Evolutionary conservation across 2,797 vertebrate species (phyloP).

Genomic region (Hippopotamyrus pictus): DNA sequence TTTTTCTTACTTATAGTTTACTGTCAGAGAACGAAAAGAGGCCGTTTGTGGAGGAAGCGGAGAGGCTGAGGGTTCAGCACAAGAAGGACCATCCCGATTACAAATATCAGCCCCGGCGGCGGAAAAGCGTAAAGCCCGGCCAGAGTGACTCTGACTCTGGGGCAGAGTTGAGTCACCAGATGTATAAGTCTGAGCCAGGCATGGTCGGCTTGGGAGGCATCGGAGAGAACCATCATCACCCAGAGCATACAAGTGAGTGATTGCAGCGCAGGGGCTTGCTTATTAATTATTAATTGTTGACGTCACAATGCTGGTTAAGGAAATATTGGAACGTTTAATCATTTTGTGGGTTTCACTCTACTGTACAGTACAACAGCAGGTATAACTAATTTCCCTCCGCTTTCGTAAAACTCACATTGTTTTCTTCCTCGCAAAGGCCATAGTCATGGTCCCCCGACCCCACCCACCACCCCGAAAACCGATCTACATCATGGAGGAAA

Average conservation of each 20-base stretch:
- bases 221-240: slow-evolving; percentile 56
- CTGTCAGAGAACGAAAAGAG: slow-evolving; percentile 91
- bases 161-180: slow-evolving; percentile 71
- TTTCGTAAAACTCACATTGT: not conserved
- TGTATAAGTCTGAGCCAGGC: slow-evolving; percentile 60
- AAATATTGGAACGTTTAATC: not conserved
- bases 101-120: slow-evolving; percentile 90
- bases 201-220: slow-evolving; percentile 49
- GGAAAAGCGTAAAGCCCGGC: slow-evolving; percentile 87
- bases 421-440: slow-evolving; percentile 58
- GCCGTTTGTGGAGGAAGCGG: slow-evolving; percentile 93
- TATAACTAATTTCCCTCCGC: not conserved
- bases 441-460: slow-evolving; percentile 77
- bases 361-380: not conserved
- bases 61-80: slow-evolving; percentile 90
- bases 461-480: slow-evolving; percentile 79
- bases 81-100: slow-evolving; percentile 99
- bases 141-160: slow-evolving; percentile 85
- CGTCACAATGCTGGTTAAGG: not conserved
- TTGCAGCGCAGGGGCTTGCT: slow-evolving; percentile 29
- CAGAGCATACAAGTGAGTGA: slow-evolving; percentile 62
- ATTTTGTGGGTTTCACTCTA: not conserved
- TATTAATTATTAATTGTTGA: not conserved
- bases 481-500: slow-evolving; percentile 65
- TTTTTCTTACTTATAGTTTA: slow-evolving; percentile 57